Conservation (phyloP, 30 jellyfish, hydroid and myxozoan genomes). For the Turritopsis rubra region DNA sequence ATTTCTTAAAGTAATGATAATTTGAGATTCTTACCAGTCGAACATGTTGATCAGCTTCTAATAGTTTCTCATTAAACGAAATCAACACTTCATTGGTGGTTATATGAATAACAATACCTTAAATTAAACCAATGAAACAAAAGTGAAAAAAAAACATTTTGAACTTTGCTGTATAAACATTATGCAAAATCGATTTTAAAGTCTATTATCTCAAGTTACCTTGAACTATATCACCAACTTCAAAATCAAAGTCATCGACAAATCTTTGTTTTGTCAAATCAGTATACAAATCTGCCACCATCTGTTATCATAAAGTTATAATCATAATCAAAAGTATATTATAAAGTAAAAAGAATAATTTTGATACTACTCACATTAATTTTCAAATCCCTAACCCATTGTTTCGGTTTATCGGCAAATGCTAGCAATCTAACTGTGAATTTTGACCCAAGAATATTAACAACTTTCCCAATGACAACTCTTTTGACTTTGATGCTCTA, state of each 20-base stretch:
- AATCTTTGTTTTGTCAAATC: neutral
- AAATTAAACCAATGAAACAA: neutral
- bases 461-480: constrained; percentile 12
- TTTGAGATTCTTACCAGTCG: neutral
- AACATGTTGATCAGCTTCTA: neutral
- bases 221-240: constrained; percentile 56
- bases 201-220: constrained; percentile 16
- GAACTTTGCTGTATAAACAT: neutral
- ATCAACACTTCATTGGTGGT: constrained; percentile 7
- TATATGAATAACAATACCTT: neutral
- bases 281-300: neutral
- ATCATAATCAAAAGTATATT: neutral
- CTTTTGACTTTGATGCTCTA: neutral
- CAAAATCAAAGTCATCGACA: constrained; percentile 36
- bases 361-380: constrained; percentile 27
- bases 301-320: neutral
- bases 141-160: neutral
- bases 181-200: neutral
- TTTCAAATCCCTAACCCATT: constrained; percentile 59
- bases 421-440: constrained; percentile 31
- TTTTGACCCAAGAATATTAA: constrained; percentile 27
- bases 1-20: neutral
- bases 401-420: constrained; percentile 41
- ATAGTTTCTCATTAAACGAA: constrained; percentile 6
- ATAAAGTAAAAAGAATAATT: neutral